These are phyloP conservation scores for Protobothrops mucrosquamatus DNA, from an alignment of 2,113 vertebrate genomes.

Conservation along the genomic window DNA sequence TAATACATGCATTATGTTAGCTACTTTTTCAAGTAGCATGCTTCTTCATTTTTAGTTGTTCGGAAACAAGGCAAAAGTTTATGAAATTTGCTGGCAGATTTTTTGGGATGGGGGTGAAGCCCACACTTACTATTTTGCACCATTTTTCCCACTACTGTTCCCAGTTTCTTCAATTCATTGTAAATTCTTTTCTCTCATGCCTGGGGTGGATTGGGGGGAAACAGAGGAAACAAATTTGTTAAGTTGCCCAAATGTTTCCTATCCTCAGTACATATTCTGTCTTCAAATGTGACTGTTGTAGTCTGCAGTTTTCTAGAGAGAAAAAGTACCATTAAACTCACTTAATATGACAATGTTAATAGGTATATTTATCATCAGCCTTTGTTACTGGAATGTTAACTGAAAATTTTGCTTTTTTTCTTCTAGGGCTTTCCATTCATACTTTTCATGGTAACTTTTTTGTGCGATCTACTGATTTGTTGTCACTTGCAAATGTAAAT, in stretches of 20 bases:
- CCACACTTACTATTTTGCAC: not conserved
- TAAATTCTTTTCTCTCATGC: not conserved
- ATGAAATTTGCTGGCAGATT: not conserved
- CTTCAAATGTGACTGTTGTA: not conserved
- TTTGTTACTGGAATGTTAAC: not conserved
- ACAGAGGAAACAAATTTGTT: not conserved
- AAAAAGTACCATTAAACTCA: not conserved
- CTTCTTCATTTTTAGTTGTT: not conserved
- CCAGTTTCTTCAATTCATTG: not conserved
- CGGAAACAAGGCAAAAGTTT: not conserved
- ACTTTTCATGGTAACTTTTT: constrained; percentile 99
- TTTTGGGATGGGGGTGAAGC: not conserved
- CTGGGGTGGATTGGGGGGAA: not conserved
- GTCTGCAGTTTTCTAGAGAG: not conserved
- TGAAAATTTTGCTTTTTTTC: constrained; percentile 22
- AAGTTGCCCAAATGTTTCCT: not conserved
- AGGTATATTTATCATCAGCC: not conserved
- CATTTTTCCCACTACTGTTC: not conserved
- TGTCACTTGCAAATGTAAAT: constrained; percentile 96
- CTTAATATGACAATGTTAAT: not conserved
- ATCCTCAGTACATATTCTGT: not conserved
- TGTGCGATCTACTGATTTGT: constrained; percentile 93
- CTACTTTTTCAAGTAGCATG: not conserved
- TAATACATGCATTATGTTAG: not conserved
- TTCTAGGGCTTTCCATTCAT: constrained; percentile 93